Evolutionary conservation across 2,888 invertebrate species (phyloP), one percentile per base, ranked within the genome.

Genomic region (Pollenia amentaria): DNA sequence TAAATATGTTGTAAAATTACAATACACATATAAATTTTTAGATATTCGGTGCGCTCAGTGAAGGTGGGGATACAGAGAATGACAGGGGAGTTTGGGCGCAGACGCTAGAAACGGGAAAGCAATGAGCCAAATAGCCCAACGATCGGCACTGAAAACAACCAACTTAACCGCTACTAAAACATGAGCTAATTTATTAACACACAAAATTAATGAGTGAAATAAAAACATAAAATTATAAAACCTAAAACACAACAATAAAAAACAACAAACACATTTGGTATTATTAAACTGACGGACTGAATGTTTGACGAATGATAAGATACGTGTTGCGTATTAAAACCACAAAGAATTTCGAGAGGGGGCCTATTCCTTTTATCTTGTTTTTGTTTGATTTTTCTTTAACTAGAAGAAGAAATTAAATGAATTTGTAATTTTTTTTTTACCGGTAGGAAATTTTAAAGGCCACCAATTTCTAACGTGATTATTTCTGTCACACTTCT

Each of bases 281-380:
- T 70, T 78, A 57, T 67, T 70, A 72, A 64, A 65, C 64, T 46
- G 72, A 62, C 62, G 60, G 57, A 75, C 82, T 69, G 60, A 67
- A 42, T 48, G 76, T 53, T 53, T 77, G 65, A 69, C 69, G 77
- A 85, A 76, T 72, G 84, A 83, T 85, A 87, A 87, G 85, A 87
- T 87, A 80, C 82, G 85, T 62, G 79, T 73, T 44, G 73, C 57
- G 84, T 51, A 64, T 53, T 75, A 79, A 72, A 85, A 83, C 60
- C 53, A 79, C 85, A 78, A 85, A 60, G 70, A 79, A 83, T 83
- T 72, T 72, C 85, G 82, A 65, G 65, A n/a, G 64, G 76, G 48
- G 57, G n/a, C n/a, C n/a, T n/a, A n/a, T 29, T 29, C 6, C 72
- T 75, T 83, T 87, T 79, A 82, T 87, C 76, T 51, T 78, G 70